phyloP scores from a whole-genome alignment of 1,140 invertebrate species.

The Nixonia krombeini region DNA sequence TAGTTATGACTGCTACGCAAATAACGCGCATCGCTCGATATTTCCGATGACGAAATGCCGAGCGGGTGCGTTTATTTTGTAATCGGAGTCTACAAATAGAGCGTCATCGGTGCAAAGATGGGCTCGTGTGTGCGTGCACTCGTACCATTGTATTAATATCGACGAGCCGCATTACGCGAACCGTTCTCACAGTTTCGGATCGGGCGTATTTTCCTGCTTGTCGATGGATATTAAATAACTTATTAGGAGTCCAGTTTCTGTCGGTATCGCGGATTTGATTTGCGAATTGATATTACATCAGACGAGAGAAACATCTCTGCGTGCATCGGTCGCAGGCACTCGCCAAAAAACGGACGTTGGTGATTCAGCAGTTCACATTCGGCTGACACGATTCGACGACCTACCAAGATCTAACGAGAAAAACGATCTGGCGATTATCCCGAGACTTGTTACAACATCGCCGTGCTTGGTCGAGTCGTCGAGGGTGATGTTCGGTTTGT shows the following conservation, averaged over 20 bases:
- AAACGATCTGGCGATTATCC: too few relatives aligned
- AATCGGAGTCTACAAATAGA: slow-evolving; percentile 43
- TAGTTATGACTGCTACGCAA: slow-evolving; percentile 28
- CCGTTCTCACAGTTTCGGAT: slow-evolving; percentile 15
- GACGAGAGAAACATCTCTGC: background rate
- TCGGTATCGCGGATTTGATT: background rate
- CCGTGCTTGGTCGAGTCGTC: too few relatives aligned
- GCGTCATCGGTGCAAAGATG: slow-evolving; percentile 14
- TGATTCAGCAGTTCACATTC: too few relatives aligned
- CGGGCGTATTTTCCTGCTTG: slow-evolving; percentile 14
- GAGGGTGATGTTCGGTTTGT: too few relatives aligned
- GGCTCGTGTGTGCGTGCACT: slow-evolving; percentile 10
- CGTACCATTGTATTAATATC: slow-evolving; percentile 10
- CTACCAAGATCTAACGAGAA: too few relatives aligned
- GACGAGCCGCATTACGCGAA: slow-evolving; percentile 7
- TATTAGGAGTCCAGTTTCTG: background rate
- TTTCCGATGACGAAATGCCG: slow-evolving; percentile 26
- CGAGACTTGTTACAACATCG: too few relatives aligned
- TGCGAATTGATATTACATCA: background rate
- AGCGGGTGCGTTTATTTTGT: slow-evolving; percentile 34
- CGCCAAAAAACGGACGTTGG: too few relatives aligned
- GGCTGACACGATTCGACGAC: too few relatives aligned
- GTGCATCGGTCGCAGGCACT: too few relatives aligned
- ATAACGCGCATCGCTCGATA: slow-evolving; percentile 33
- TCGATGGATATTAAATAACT: slow-evolving; percentile 14